Evolutionary conservation across 2,888 invertebrate genomes (phyloP).

Genomic region (Mystacides longicornis): DNA sequence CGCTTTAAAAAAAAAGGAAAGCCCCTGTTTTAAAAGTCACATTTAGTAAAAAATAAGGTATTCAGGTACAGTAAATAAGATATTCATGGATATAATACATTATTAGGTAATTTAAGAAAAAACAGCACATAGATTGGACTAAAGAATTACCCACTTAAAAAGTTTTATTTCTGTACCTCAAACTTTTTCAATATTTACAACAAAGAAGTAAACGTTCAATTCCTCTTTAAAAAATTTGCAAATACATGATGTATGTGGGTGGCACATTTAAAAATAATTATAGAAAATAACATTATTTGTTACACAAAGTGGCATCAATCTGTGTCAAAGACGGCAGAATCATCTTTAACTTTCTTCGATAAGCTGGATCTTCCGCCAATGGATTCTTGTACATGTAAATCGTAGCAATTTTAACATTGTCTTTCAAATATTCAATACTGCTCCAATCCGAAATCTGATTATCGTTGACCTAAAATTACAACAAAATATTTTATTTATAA

Average conservation of each 20-base stretch:
- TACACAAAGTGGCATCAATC: slow-evolving; percentile 92
- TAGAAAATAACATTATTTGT: background rate
- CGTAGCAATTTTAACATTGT: slow-evolving; percentile 63
- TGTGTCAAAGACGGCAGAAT: slow-evolving; percentile 79
- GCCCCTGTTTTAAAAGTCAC: too few species aligned
- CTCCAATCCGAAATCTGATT: slow-evolving; percentile 82
- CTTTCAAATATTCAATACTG: slow-evolving; percentile 65
- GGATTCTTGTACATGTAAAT: slow-evolving; percentile 95
- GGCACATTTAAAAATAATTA: background rate
- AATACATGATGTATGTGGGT: background rate
- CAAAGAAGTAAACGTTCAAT: too few species aligned
- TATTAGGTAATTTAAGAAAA: too few species aligned
- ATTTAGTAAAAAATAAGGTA: too few species aligned
- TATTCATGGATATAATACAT: too few species aligned
- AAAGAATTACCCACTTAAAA: too few species aligned
- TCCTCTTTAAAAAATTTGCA: background rate
- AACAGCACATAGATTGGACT: too few species aligned
- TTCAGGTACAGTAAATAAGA: too few species aligned
- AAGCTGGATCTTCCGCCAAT: slow-evolving; percentile 72
- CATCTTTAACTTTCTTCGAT: slow-evolving; percentile 85
- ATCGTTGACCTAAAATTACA: slow-evolving; percentile 70
- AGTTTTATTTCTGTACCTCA: too few species aligned
- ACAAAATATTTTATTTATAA: too few species aligned
- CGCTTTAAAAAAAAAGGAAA: too few species aligned
- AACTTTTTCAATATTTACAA: too few species aligned